phyloP scores from a whole-genome alignment of 2,113 vertebrate genomes.

The Gavialis gangeticus region DNA sequence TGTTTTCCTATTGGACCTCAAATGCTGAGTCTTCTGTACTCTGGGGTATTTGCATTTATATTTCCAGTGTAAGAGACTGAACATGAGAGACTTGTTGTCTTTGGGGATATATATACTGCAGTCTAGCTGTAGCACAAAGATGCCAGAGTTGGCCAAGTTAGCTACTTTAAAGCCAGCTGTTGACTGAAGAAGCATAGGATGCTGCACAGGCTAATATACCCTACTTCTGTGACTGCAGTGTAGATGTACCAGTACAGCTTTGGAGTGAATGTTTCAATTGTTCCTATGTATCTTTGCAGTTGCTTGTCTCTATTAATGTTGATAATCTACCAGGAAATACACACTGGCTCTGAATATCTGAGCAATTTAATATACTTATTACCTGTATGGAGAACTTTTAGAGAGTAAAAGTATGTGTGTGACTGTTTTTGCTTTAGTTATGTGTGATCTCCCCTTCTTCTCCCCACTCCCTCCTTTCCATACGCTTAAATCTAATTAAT shows the following conservation, averaged over 20 bases:
- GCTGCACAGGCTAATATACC: too few relatives aligned
- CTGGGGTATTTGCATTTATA: not conserved
- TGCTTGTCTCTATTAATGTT: not conserved
- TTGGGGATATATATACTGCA: too few relatives aligned
- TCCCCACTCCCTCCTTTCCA: not conserved
- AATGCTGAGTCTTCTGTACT: too few relatives aligned
- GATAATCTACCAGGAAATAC: not conserved
- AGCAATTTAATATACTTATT: not conserved
- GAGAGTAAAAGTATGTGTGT: not conserved
- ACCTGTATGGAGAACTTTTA: not conserved
- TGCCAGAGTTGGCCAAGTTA: too few relatives aligned
- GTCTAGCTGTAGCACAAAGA: too few relatives aligned
- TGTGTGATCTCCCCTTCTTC: not conserved
- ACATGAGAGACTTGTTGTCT: too few relatives aligned
- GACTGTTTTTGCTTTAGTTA: not conserved
- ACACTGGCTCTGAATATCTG: not conserved
- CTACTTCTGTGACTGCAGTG: too few relatives aligned
- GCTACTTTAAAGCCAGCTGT: too few relatives aligned
- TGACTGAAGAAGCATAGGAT: too few relatives aligned
- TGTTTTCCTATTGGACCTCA: not conserved
- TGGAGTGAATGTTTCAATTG: not conserved
- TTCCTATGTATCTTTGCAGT: not conserved
- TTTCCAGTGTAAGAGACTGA: too few relatives aligned
- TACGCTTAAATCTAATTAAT: not conserved
- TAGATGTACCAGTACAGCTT: not conserved